A percentile compares a stretch with the other conserved stretches of the same genome.
Evolutionary conservation across 1,140 invertebrate genomes (phyloP).

Genomic region (Heliothis virescens): DNA sequence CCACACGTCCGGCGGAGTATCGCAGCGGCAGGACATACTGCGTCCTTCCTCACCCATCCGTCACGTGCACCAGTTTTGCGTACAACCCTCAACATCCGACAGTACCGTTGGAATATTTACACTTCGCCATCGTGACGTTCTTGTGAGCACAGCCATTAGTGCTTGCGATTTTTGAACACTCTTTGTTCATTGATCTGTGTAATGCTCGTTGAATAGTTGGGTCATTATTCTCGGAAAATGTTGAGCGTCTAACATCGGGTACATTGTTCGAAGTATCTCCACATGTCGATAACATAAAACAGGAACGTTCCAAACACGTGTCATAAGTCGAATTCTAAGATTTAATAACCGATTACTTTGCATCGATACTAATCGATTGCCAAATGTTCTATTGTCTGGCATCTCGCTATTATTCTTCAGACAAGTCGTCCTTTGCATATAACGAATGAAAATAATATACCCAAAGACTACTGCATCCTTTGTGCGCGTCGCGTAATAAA

Average conservation of each 20-base stretch:
- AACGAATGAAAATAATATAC: slow-evolving; percentile 52
- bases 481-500: slow-evolving; percentile 51
- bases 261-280: background rate
- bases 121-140: slow-evolving; percentile 47
- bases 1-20: slow-evolving; percentile 67
- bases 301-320: slow-evolving; percentile 12
- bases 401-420: background rate
- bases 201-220: slow-evolving; percentile 46
- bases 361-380: slow-evolving; percentile 17
- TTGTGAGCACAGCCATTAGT: slow-evolving; percentile 55
- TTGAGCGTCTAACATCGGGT: slow-evolving; percentile 18
- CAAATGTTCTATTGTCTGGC: background rate
- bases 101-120: slow-evolving; percentile 25
- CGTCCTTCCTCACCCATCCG: slow-evolving; percentile 79
- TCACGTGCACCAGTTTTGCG: slow-evolving; percentile 33
- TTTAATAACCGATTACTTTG: slow-evolving; percentile 7
- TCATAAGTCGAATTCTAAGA: background rate
- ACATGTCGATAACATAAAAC: slow-evolving; percentile 18
- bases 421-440: slow-evolving; percentile 46
- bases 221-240: slow-evolving; percentile 39
- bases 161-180: slow-evolving; percentile 63
- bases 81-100: slow-evolving; percentile 57
- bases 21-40: slow-evolving; percentile 59
- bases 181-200: slow-evolving; percentile 63
- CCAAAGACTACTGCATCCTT: slow-evolving; percentile 48